Base-by-base conservation (phyloP, 2,888 invertebrate species). In the Unio pictorum region DNA sequence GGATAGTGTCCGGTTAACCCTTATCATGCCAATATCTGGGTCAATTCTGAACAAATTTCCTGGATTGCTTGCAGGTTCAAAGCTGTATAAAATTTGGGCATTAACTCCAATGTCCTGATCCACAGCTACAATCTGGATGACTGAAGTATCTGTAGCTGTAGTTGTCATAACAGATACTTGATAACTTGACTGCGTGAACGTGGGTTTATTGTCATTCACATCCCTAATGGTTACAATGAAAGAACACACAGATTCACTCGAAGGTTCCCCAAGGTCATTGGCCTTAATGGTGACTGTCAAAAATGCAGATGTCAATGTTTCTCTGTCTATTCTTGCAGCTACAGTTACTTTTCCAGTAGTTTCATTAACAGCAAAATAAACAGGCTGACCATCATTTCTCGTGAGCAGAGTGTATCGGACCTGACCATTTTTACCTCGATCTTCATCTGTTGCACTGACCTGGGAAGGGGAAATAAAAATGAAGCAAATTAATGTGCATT, bases 41-140 rank as follows among this genome's bases (percentile, higher is more conserved):
- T 98, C 97, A 84, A 99, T 97, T 90, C 95, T 95, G 90, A 99
- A 99, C 91, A 97, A 97, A 89, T 96, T 96, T 87, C 67, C 94
- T 17, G 95, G 94, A 90, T 96, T 96, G 86, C 94, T 94, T 1
- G 67, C 2, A 45, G 8, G 8, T 15, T 45, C 66, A 18, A 84
- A 62, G n/a, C 64, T 66, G 67, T 86, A 87, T 20, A 64, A 68
- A 0, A 87, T 73, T 30, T 73, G 64, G 1, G 97, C 97, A 90
- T 98, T 98, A 90, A 96, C 96, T 88, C 98, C 97, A 55, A 97
- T 96, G 92, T 99, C 99, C 91, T 96, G 96, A 90, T 98, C 98
- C 45, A 45, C 45, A 11, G 45, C 45, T 15, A 3, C 45, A 45
- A 45, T 45, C 15, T 45, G 45, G 45, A 45, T 45, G 45, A 45